Evolutionary conservation across 2,797 vertebrate genomes (phyloP), one percentile per base, ranked within the genome.

Genomic region (Poecile montanus): DNA sequence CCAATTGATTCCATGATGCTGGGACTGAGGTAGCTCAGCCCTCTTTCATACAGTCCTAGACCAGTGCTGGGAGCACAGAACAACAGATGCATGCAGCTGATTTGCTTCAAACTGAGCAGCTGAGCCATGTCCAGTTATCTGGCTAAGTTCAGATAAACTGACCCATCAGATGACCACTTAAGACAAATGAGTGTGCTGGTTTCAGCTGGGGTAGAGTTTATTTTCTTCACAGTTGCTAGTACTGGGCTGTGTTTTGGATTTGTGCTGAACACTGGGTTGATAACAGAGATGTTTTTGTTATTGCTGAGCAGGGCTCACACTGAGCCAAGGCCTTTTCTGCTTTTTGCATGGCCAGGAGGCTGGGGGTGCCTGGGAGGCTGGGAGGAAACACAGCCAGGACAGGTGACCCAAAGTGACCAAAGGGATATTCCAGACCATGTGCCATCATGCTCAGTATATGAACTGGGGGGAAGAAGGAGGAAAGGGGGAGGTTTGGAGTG

Each of bases 101-200:
- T 65, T 75, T 84, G 29, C 73, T 81, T 58, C 44, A 32, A 91
- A 65, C 58, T 54, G n/a, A 60, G 42, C 80, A 93, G 58, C 91
- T 61, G 73, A 93, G 83, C 73, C 58, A 62, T 36, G 13, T 58
- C 66, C 54, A 61, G 82, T 81, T 70, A 17, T 30, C 32, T 47
- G 60, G 60, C 61, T 57, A 58, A 72, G 14, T 81, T 90, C 77
- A 78, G 76, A 58, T 54, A 84, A 88, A 88, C 60, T 65, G 77
- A 93, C 66, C 75, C 79, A 85, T 90, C 88, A 86, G 73, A 83
- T 80, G 65, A 80, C 61, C 57, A 40, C 73, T 94, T 88, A 72
- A 74, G 76, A 94, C 85, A 88, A 92, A 72, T 75, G 45, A 88
- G 77, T 60, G 32, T 60, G 26, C 36, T 51, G 36, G 26, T 53